Base-by-base conservation (phyloP, 1,140 invertebrate species). In the Drosophila watanabei region DNA sequence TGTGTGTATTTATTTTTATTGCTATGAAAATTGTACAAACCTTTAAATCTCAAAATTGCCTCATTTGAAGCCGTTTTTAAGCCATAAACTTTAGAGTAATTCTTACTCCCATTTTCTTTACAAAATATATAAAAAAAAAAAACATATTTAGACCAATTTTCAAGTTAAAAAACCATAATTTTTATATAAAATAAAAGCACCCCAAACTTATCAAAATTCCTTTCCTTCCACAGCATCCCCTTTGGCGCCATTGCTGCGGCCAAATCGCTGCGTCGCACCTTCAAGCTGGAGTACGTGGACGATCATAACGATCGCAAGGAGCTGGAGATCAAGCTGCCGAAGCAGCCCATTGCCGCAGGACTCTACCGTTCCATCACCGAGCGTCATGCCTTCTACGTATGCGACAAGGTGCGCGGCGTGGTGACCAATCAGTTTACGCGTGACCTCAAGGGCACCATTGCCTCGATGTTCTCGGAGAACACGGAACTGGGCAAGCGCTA, bases 321-420 rank as follows among this genome's bases (percentile, higher is more conserved):
- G 30, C 93, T 97, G 46, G 96, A 97, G 85, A 96, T 97, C 69
- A 97, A 97, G 94, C 95, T 98, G 92, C 95, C 96, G 73, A 97
- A 96, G 54, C 95, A 95, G 54, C 95, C 96, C 28, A 95, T 96
- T 18, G 97, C 97, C 10, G 96, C 96, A 18, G 96, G 96, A 39
- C 93, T 98, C 4, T 98, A 98, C 92, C 94, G 97, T 46, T 97
- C 97, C n/a, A 96, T 98, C 58, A 98, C 97, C 0, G 97, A 98
- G 93, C 97, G 97, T 85, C 97, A 98, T 91, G 97, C 97, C 6
- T 98, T 98, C 94, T 98, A 98, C 92, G 97, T 97, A 80, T 98
- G 97, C 94, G 97, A 98, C 92, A 98, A 97, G 0, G 97, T 98
- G 2, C 95, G 97, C 14, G 97, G 95, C 81, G 97, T 97, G 61